phyloP scores from a whole-genome alignment of 2,797 vertebrate genomes.

The Coreius guichenoti region DNA sequence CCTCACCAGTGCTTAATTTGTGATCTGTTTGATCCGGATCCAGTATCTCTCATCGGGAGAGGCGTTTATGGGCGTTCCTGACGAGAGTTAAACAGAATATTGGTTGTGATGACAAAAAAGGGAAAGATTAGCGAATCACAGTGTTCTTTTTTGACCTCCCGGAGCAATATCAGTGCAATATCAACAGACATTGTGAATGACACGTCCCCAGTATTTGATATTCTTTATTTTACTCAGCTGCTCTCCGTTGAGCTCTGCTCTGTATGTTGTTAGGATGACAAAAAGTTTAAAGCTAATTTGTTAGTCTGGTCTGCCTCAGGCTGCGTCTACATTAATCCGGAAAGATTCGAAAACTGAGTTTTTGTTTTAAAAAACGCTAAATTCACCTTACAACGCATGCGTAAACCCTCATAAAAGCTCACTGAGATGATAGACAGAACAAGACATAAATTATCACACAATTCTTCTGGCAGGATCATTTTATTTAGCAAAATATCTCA shows the following conservation, averaged over 20 bases:
- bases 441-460: too few relatives aligned
- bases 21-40: not conserved
- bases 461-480: too few relatives aligned
- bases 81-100: not conserved
- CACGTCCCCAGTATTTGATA: not conserved
- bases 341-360: too few relatives aligned
- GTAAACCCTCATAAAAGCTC: too few relatives aligned
- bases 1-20: constrained; percentile 3
- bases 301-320: not conserved
- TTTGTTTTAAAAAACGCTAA: too few relatives aligned
- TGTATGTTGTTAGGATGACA: not conserved
- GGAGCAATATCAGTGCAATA: not conserved
- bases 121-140: not conserved
- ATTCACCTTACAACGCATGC: too few relatives aligned
- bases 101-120: not conserved
- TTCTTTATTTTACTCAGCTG: not conserved
- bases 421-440: too few relatives aligned
- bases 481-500: too few relatives aligned
- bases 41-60: not conserved
- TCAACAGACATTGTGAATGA: not conserved
- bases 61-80: not conserved
- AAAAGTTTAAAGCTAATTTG: not conserved
- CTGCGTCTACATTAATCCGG: too few relatives aligned
- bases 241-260: not conserved
- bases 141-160: not conserved